Evolutionary conservation across 2,888 invertebrate species (phyloP).

Genomic region (Eulithis testata): DNA sequence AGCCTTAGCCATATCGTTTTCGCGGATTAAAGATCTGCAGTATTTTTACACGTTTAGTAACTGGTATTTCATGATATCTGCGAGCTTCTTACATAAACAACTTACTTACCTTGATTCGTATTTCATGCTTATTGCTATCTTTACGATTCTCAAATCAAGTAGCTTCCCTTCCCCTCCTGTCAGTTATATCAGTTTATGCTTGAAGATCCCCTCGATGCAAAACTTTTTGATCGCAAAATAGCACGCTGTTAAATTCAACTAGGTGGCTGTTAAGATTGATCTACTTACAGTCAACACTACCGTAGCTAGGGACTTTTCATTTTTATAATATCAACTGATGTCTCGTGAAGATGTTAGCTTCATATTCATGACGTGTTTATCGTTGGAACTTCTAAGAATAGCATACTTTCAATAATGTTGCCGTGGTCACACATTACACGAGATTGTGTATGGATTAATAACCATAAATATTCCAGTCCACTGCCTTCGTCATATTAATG

Average conservation of each 20-base stretch:
- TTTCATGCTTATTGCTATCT: neutral
- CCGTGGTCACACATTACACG: slow-evolving; percentile 6
- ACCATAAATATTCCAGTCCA: slow-evolving; percentile 49
- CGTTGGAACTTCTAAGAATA: slow-evolving; percentile 3
- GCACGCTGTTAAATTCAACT: slow-evolving; percentile 41
- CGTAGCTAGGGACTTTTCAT: slow-evolving; percentile 23
- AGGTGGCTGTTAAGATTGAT: slow-evolving; percentile 38
- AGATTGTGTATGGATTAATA: slow-evolving; percentile 20
- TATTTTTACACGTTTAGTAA: slow-evolving; percentile 1
- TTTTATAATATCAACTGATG: slow-evolving; percentile 14
- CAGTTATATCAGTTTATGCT: slow-evolving; percentile 41
- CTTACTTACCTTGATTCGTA: no score
- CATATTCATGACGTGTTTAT: slow-evolving; percentile 16
- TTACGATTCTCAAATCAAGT: slow-evolving; percentile 41
- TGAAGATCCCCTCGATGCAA: slow-evolving; percentile 32
- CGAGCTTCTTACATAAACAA: neutral
- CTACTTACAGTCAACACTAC: slow-evolving; percentile 31
- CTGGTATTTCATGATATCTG: slow-evolving; percentile 4
- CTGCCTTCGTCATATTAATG: slow-evolving; percentile 52
- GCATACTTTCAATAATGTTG: slow-evolving; percentile 8
- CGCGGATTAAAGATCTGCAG: neutral
- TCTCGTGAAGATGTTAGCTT: neutral
- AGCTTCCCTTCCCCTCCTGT: slow-evolving; percentile 29
- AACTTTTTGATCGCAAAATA: slow-evolving; percentile 47
- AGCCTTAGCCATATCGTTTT: slow-evolving; percentile 9